Evolutionary conservation across 2,888 invertebrate species (phyloP).

Genomic region (Oscheius sp.): DNA sequence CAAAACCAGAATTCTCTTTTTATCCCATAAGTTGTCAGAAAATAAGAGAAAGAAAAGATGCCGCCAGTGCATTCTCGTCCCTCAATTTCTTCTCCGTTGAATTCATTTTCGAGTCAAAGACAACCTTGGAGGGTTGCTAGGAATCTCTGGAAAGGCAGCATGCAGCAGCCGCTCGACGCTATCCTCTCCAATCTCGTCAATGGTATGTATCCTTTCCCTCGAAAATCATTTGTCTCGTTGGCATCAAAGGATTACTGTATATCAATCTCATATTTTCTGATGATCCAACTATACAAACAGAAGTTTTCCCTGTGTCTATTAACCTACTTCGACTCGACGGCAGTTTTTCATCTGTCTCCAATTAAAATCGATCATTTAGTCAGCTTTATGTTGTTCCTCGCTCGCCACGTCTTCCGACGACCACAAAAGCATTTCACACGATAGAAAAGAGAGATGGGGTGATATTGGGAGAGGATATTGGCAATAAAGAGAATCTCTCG

Average conservation of each 20-base stretch:
- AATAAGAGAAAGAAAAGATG: neutral
- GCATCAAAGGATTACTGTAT: neutral
- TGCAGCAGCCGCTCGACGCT: neutral
- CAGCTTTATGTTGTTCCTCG: slow-evolving; percentile 23
- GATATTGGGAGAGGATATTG: neutral
- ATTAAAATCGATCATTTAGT: slow-evolving; percentile 9
- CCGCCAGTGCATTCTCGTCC: slow-evolving; percentile 1
- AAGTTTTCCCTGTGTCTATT: neutral
- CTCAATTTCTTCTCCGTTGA: too few species aligned
- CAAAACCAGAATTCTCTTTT: too few species aligned
- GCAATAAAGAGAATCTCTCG: too few species aligned
- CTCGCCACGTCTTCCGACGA: slow-evolving; percentile 20
- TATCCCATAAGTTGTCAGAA: too few species aligned
- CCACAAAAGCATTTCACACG: neutral
- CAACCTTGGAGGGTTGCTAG: neutral
- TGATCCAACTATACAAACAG: neutral
- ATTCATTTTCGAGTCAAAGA: too few species aligned
- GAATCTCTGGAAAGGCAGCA: neutral
- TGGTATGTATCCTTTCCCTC: neutral
- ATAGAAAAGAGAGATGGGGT: too few species aligned
- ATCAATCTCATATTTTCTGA: neutral
- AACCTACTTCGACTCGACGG: slow-evolving; percentile 7
- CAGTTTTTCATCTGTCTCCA: neutral
- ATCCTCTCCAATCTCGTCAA: neutral
- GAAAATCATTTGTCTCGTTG: neutral